phyloP scores from a whole-genome alignment of 2,113 vertebrate species.

The Nesoenas mayeri region DNA sequence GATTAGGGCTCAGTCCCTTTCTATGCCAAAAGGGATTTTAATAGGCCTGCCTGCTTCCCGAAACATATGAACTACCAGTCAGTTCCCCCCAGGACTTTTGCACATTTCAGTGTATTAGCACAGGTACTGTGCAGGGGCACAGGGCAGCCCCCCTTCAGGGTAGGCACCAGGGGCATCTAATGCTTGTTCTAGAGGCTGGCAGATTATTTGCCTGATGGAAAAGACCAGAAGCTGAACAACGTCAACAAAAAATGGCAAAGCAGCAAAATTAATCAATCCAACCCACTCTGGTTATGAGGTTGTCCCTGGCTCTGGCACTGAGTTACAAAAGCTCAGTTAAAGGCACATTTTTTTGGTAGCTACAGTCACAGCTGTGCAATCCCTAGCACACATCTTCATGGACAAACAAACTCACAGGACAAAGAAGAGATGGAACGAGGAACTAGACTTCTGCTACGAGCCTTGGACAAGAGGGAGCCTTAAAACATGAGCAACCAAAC shows the following conservation, averaged over 20 bases:
- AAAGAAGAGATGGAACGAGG: neutral
- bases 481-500: neutral
- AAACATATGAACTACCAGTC: neutral
- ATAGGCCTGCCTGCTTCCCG: neutral
- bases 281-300: rapidly evolving
- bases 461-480: neutral
- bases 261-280: neutral
- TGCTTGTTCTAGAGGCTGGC: neutral
- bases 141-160: neutral
- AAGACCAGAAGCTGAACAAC: neutral
- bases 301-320: neutral
- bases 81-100: rapidly evolving
- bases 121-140: neutral
- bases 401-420: neutral
- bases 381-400: rapidly evolving
- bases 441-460: neutral
- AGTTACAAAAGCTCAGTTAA: neutral
- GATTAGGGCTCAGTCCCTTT: neutral
- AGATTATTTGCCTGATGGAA: neutral
- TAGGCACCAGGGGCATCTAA: rapidly evolving
- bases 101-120: rapidly evolving
- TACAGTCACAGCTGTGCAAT: neutral
- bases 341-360: neutral
- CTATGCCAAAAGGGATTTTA: neutral
- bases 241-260: rapidly evolving